A percentile compares a stretch with the other conserved stretches of the same genome.
Evolutionary conservation across 2,797 vertebrate species (phyloP).

Genomic region (Phyllotis vaccarum): DNA sequence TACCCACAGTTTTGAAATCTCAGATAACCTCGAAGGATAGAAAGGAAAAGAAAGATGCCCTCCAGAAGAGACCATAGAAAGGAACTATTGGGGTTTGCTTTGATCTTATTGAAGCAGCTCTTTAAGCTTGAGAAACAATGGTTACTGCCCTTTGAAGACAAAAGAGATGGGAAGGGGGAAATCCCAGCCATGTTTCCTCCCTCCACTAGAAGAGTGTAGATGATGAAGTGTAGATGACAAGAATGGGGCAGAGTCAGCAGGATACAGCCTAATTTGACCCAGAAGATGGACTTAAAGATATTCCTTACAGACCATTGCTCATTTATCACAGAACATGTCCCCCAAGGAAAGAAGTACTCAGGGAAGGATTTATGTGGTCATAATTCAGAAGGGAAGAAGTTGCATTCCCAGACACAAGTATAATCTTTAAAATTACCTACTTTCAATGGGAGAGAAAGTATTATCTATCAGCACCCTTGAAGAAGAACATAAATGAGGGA

Average conservation of each 20-base stretch:
- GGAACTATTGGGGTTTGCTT: not conserved
- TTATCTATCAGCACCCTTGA: not conserved
- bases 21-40: not conserved
- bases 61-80: not conserved
- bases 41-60: not conserved
- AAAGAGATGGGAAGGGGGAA: not conserved
- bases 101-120: not conserved
- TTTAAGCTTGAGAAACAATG: accelerated
- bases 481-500: not conserved
- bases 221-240: not conserved
- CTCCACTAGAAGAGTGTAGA: accelerated
- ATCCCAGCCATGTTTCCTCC: not conserved
- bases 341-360: not conserved
- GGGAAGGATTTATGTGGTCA: accelerated
- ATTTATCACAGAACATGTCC: not conserved
- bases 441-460: not conserved
- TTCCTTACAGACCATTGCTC: not conserved
- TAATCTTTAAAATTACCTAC: not conserved
- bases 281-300: not conserved
- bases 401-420: not conserved
- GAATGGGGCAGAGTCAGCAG: not conserved
- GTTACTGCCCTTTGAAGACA: not conserved
- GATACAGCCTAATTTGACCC: not conserved
- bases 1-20: not conserved
- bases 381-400: not conserved